phyloP scores from a whole-genome alignment of 2,888 invertebrate genomes.

The Globia sparganii region DNA sequence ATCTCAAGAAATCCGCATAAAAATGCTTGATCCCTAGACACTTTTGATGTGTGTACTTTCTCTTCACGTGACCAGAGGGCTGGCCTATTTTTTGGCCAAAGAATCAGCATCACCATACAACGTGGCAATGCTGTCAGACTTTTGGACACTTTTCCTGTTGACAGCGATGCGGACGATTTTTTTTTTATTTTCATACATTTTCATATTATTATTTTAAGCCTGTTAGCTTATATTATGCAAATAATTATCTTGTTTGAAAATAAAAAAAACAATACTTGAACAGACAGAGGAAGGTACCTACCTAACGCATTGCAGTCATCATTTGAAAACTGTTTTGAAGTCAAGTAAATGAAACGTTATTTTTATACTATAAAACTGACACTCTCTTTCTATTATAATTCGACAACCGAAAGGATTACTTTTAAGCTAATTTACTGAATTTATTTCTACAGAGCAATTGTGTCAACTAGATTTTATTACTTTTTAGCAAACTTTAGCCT shows the following conservation, averaged over 20 bases:
- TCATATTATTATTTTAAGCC: neutral
- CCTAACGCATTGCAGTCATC: neutral
- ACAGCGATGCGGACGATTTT: neutral
- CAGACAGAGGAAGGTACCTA: neutral
- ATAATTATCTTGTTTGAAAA: neutral
- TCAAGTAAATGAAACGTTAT: slow-evolving; percentile 3
- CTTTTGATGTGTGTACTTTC: no score
- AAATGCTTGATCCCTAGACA: no score
- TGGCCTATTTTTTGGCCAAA: neutral
- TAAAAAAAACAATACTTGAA: neutral
- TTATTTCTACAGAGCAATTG: slow-evolving; percentile 27
- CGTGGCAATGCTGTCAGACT: neutral
- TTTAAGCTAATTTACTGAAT: slow-evolving; percentile 35
- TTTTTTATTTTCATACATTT: no score
- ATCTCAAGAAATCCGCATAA: no score
- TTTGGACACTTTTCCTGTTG: neutral
- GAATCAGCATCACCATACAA: neutral
- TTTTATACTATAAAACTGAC: slow-evolving; percentile 45
- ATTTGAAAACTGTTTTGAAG: slow-evolving; percentile 11
- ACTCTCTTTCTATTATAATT: slow-evolving; percentile 40
- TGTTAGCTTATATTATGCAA: neutral
- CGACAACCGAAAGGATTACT: slow-evolving; percentile 56
- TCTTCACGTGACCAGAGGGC: neutral
- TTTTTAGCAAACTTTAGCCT: slow-evolving; percentile 27
- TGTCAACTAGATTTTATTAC: slow-evolving; percentile 34